These are phyloP conservation scores for Zaprionus tsacasi DNA, from an alignment of 1,140 invertebrate species.

Conservation along the genomic window DNA sequence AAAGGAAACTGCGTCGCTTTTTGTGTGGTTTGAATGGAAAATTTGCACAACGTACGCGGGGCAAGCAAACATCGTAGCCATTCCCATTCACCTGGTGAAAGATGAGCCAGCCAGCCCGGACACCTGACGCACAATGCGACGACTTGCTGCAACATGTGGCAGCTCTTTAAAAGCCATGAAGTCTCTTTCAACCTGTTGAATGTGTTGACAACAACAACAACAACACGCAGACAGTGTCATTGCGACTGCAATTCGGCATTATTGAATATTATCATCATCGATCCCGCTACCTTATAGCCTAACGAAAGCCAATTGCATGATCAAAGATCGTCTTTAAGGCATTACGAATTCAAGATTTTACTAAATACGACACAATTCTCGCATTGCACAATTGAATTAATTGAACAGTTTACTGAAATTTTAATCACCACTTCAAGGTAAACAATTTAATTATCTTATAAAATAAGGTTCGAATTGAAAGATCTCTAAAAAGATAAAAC, in stretches of 20 bases:
- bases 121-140: conserved; percentile 65
- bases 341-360: not conserved
- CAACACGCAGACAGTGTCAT: conserved; percentile 8
- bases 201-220: conserved; percentile 30
- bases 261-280: conserved; percentile 14
- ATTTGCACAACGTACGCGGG: conserved; percentile 53
- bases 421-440: not conserved
- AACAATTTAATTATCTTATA: not conserved
- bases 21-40: conserved; percentile 56
- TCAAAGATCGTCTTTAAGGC: not conserved
- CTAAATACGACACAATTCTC: conserved; percentile 3
- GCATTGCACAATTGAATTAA: conserved; percentile 13
- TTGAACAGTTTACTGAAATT: not conserved
- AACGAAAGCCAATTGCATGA: conserved; percentile 1
- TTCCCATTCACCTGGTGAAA: conserved; percentile 73
- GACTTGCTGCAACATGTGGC: conserved; percentile 43
- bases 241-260: conserved; percentile 9
- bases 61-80: conserved; percentile 49
- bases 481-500: not conserved
- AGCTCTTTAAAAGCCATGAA: conserved; percentile 7
- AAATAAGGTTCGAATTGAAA: not conserved
- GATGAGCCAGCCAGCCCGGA: conserved; percentile 35
- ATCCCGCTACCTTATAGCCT: not conserved
- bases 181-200: conserved; percentile 26
- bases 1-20: conserved; percentile 21